These are phyloP conservation scores for Amphiura filiformis DNA, from an alignment of 35 echinoderm and acorn worm species.

Conservation along the genomic window DNA sequence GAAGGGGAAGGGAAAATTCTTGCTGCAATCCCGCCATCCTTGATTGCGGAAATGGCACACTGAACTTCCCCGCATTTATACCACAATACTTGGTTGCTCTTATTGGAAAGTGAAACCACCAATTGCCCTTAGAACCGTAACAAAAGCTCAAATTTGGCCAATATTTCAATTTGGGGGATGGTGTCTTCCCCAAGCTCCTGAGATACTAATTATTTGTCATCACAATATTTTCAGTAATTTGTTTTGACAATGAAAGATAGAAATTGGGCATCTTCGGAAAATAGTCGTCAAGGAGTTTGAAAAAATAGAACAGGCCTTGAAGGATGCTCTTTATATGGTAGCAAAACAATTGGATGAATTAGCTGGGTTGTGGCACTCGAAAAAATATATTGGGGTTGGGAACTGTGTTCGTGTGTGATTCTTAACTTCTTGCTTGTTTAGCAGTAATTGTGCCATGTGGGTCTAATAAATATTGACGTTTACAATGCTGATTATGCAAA, in stretches of 20 bases:
- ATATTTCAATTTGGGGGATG: conserved; percentile 1
- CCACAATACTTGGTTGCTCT: background rate
- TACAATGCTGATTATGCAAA: too few relatives aligned
- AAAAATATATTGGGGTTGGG: background rate
- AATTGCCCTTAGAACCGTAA: conserved; percentile 3
- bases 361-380: background rate
- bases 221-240: conserved; percentile 1
- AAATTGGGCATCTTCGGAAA: background rate
- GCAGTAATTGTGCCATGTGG: background rate
- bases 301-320: conserved; percentile 1
- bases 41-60: background rate
- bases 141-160: conserved; percentile 6
- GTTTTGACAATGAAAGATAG: background rate
- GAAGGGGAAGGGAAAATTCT: background rate
- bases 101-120: background rate
- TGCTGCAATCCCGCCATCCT: background rate
- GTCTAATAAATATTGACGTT: background rate
- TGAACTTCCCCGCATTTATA: background rate
- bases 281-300: background rate
- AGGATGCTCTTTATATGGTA: background rate
- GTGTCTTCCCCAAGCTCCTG: background rate
- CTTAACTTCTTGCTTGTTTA: background rate
- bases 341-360: background rate
- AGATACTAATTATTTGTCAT: conserved; percentile 5
- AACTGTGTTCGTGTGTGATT: background rate